Conservation (phyloP, 1,140 invertebrate genomes). For the Drosophila novamexicana region DNA sequence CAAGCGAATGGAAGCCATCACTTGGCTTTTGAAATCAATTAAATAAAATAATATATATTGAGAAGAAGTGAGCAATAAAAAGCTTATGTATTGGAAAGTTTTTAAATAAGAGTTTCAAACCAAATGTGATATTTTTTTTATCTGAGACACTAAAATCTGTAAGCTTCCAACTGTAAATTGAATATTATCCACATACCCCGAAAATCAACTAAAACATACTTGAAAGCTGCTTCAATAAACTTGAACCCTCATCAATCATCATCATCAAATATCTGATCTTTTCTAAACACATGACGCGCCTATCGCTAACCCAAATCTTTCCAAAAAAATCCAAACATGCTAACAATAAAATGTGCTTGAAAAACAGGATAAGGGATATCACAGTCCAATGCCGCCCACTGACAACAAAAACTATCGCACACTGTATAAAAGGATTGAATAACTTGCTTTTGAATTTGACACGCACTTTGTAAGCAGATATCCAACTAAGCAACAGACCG, state of each 20-base stretch:
- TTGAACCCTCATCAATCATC: conserved; percentile 60
- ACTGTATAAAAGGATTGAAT: conserved; percentile 67
- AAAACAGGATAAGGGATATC: conserved; percentile 52
- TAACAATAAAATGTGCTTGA: conserved; percentile 52
- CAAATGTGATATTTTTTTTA: no score
- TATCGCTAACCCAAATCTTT: conserved; percentile 57
- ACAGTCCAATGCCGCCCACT: conserved; percentile 22
- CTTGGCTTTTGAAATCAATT: background rate
- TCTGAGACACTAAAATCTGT: no score
- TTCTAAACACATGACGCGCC: background rate
- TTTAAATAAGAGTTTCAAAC: no score
- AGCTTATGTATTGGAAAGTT: background rate
- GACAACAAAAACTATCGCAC: conserved; percentile 54
- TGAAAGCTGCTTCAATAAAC: conserved; percentile 15
- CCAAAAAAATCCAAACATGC: conserved; percentile 45
- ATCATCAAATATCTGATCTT: conserved; percentile 35
- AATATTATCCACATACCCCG: conserved; percentile 6
- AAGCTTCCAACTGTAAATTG: background rate
- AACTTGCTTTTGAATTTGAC: conserved; percentile 73
- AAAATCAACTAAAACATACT: conserved; percentile 15
- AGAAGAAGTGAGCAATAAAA: conserved; percentile 13
- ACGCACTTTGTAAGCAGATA: conserved; percentile 70
- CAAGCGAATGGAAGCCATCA: conserved; percentile 19
- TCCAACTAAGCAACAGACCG: conserved; percentile 15
- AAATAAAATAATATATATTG: conserved; percentile 10